These are phyloP conservation scores for Myxocyprinus asiaticus DNA, from an alignment of 2,113 vertebrate species.

Conservation along the genomic window DNA sequence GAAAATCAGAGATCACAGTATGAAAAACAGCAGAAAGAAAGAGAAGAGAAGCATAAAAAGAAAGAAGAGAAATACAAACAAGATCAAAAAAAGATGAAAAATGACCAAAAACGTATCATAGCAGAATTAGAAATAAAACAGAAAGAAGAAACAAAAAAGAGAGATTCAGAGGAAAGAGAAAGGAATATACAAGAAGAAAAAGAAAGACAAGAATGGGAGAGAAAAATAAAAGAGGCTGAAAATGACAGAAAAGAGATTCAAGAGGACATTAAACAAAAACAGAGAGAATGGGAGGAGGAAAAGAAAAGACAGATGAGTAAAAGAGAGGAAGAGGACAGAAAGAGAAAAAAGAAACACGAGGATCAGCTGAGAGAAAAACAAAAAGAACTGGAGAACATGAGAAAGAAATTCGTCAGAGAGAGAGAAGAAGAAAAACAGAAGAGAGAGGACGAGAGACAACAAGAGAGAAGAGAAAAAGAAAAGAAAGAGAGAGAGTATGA, in stretches of 20 bases:
- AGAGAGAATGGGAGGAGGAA: no score
- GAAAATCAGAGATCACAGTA: not conserved
- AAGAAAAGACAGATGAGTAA: not conserved
- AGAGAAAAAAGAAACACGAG: not conserved
- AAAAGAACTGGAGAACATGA: no score
- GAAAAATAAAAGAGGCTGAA: not conserved
- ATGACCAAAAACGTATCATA: not conserved
- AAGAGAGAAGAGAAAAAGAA: no score
- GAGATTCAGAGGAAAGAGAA: not conserved
- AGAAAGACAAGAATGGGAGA: constrained; percentile 11
- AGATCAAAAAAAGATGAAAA: not conserved
- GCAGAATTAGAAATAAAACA: not conserved
- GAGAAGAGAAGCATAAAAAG: constrained; percentile 3
- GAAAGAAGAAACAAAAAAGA: constrained; percentile 13
- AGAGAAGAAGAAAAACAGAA: no score
- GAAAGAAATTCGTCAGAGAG: no score
- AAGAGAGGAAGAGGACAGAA: not conserved
- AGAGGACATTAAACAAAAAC: no score
- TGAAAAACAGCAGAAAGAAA: not conserved
- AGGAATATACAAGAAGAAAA: not conserved
- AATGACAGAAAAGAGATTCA: no score
- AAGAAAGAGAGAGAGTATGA: no score
- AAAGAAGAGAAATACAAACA: not conserved
- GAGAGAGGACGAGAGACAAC: no score
- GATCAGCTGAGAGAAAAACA: no score